Evolutionary conservation across 2,113 vertebrate species (phyloP), one percentile per base, ranked within the genome.

Genomic region (Euleptes europaea): DNA sequence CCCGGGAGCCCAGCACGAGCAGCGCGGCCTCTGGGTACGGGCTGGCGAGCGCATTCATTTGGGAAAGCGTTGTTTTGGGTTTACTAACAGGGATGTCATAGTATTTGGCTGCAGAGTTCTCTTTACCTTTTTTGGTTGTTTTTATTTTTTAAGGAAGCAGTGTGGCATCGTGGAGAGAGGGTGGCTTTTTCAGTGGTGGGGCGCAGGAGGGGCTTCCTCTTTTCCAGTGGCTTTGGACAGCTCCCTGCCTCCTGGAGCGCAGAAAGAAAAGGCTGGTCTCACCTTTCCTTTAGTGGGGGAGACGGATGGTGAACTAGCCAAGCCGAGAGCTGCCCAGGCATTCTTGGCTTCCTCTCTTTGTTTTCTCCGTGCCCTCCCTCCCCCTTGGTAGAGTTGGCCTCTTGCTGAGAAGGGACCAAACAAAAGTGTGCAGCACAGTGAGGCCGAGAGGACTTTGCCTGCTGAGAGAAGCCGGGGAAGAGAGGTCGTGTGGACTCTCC

Each of bases 1-100:
- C 95, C 95, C 93, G 94, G 95, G 96, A 96, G 96, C 95, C 94
- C 95, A 93, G 94, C 94, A 95, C 90, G 96, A 65, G 96, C 95
- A 96, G 95, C 94, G 89, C 95, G 95, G 83, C 21, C 73, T 95
- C 96, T 94, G 92, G 96, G 92, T 95, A 94, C 94, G 93, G 92
- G 95, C 96, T 95, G 94, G 95, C 94, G 96, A 95, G 96, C 95
- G 94, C 94, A 95, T 95, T 95, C 90, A 92, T 95, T 96, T 95
- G 95, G 95, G 96, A 96, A 96, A 96, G 95, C 90, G 60, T 96
- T 96, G 86, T 96, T 96, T 95, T 94, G 94, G 95, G 95, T 96
- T 96, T 95, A 95, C 96, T 97, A 95, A 97, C 94, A 96, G 95
- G 93, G 95, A 94, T 97, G 95, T 97, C 95, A 96, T 96, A 96